Evolutionary conservation across 2,113 vertebrate genomes (phyloP), one percentile per base, ranked within the genome.

Genomic region (Pygoscelis adeliae): DNA sequence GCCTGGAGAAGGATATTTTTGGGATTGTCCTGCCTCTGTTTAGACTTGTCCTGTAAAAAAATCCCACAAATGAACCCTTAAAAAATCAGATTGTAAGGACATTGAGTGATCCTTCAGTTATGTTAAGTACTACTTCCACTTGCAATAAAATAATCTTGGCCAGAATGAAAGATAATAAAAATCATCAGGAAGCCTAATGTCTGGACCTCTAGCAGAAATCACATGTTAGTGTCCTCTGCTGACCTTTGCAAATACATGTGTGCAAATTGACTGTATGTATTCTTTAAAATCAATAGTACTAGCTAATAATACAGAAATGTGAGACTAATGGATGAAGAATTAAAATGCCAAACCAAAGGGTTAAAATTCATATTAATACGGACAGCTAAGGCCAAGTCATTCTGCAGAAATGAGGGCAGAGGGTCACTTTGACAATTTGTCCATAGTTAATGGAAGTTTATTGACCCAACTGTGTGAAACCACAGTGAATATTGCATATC

Each of bases 271-370:
- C 93, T 96, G 97, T 52, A 96, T 80, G 69, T 65, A 88, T 97
- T 97, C 97, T 97, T 97, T 94, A 97, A 98, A 99, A 99, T 99
- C 99, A 98, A 99, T 99, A 98, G 86, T 89, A 97, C 77, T 97
- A 98, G 97, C 97, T 97, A 88, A 96, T 98, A 98, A 98, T 98
- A 98, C 95, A 98, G 99, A 99, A 99, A 99, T 81, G 97, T 97
- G 99, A 99, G 97, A 98, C 99, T 99, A 99, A 99, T 99, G 99
- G 99, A 98, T 92, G 53, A 90, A 78, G 98, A 98, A 98, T 98
- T 98, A 98, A 98, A 98, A 98, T 96, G 98, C 98, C 97, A 97
- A 97, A 97, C 95, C 96, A 96, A 97, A 96, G 97, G 93, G 97
- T 96, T 97, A 98, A 98, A 98, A 99, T 98, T 98, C 98, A 97